Evolutionary conservation across 1,140 invertebrate species (phyloP).

Genomic region (Macrosteles quadrilineatus): DNA sequence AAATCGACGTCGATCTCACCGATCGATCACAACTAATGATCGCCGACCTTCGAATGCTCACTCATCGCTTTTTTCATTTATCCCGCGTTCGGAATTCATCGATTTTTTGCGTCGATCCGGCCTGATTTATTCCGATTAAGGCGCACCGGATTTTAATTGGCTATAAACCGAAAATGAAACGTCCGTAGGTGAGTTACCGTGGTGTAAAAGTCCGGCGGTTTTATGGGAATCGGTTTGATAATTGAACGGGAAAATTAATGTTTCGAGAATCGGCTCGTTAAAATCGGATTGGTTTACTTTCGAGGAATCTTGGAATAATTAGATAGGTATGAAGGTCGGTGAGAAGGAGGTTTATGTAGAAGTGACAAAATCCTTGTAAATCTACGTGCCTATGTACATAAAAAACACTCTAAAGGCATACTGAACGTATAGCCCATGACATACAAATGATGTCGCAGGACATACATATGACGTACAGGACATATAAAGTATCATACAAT

Average conservation of each 20-base stretch:
- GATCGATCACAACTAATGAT: slow-evolving; percentile 7
- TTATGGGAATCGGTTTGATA: neutral
- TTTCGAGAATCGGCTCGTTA: too few species aligned
- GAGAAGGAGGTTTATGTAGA: neutral
- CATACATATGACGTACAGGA: too few species aligned
- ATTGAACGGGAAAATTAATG: neutral
- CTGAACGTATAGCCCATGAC: too few species aligned
- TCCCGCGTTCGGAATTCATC: neutral
- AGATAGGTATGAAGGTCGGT: too few species aligned
- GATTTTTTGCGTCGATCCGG: neutral
- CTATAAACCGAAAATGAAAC: neutral
- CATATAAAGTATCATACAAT: too few species aligned
- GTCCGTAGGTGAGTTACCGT: neutral
- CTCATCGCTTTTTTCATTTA: neutral
- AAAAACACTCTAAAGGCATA: too few species aligned
- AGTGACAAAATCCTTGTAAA: too few species aligned
- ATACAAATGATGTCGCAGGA: too few species aligned
- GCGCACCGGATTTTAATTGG: neutral
- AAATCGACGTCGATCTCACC: slow-evolving; percentile 13
- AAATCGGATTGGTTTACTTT: too few species aligned
- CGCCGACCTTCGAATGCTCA: neutral
- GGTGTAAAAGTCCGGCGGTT: neutral
- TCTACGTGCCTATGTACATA: too few species aligned
- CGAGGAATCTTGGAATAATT: too few species aligned
- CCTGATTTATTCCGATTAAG: neutral